Conservation (phyloP, 2,797 vertebrate species). For the Erethizon dorsatum region DNA sequence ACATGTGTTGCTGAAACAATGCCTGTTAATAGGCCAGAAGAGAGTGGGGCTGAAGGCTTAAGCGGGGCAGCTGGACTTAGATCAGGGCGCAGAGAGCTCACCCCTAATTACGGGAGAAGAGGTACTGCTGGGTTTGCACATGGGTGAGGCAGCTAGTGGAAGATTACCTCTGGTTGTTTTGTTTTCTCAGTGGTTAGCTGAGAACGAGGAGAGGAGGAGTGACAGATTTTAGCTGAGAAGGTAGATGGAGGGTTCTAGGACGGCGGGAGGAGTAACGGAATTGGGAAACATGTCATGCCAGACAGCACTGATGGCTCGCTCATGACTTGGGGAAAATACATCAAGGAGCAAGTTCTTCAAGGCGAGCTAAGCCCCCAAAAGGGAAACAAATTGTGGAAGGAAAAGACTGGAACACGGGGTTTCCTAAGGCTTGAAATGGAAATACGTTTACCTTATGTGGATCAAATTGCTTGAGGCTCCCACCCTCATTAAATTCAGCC, state of each 20-base stretch:
- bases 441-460: slow-evolving; percentile 93
- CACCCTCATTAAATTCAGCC: slow-evolving; percentile 95
- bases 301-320: background rate
- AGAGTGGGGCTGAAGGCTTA: background rate
- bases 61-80: background rate
- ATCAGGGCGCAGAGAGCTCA: background rate
- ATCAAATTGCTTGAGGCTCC: slow-evolving; percentile 94
- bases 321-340: slow-evolving; percentile 34
- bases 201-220: background rate
- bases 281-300: background rate
- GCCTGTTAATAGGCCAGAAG: background rate
- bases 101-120: background rate
- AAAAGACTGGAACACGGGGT: background rate
- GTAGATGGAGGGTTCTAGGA: background rate
- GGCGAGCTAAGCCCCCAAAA: background rate
- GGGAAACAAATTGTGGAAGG: background rate
- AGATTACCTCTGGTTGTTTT: slow-evolving; percentile 10
- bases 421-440: slow-evolving; percentile 65
- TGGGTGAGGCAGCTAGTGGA: background rate
- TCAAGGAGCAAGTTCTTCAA: slow-evolving; percentile 26
- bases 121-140: background rate
- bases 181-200: slow-evolving; percentile 17
- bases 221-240: background rate
- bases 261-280: background rate
- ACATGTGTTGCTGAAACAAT: background rate